phyloP scores from a whole-genome alignment of 1,140 invertebrate species.

The Lerema accius region DNA sequence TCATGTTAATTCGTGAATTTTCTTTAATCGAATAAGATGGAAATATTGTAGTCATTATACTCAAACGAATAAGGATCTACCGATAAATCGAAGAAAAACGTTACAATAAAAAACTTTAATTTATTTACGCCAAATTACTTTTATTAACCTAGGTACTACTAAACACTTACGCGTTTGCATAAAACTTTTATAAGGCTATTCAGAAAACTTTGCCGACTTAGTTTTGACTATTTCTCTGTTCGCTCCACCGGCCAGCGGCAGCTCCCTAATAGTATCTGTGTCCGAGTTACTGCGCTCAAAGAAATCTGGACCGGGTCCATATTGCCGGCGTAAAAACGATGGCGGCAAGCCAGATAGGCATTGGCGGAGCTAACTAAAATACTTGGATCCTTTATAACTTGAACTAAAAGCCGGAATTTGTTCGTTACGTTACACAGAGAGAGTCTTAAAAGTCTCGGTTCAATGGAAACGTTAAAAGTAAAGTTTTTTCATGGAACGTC shows the following conservation, averaged over 20 bases:
- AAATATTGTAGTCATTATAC: no score
- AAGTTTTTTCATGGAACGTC: no score
- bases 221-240: neutral
- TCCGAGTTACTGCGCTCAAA: neutral
- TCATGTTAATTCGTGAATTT: no score
- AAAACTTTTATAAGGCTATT: no score
- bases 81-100: no score
- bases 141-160: no score
- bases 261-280: neutral
- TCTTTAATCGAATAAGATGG: no score
- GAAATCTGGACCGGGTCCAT: neutral
- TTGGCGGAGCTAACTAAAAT: slow-evolving; percentile 2
- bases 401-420: slow-evolving; percentile 2
- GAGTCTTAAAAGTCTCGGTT: neutral
- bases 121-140: no score
- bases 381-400: slow-evolving; percentile 2
- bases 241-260: neutral
- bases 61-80: no score
- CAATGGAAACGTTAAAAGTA: slow-evolving; percentile 6
- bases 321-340: neutral
- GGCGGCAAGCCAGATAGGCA: slow-evolving; percentile 9
- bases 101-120: no score
- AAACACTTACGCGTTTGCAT: no score
- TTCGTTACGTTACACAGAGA: neutral
- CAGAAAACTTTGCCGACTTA: neutral